Evolutionary conservation across 2,888 invertebrate genomes (phyloP), one percentile per base, ranked within the genome.

Genomic region (Tachystola acroxantha): DNA sequence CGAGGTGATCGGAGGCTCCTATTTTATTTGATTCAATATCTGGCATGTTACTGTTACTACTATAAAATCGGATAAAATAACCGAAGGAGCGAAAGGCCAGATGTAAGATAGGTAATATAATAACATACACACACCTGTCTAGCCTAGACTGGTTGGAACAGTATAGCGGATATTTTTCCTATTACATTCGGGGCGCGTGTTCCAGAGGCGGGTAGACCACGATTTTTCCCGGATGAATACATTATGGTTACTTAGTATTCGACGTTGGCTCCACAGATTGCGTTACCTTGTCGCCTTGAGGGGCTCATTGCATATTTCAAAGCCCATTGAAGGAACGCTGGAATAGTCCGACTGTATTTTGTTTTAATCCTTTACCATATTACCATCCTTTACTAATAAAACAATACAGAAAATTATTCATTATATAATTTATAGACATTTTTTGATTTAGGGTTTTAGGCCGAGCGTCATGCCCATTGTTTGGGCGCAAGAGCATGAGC

Each of bases 241-340:
- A 73, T 76, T 73, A 78, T 24, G 38, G 32, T 36, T 47, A 51
- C 46, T 84, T 78, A 70, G 65, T 84, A 82, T 84, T 78, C 82
- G 46, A 35, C 29, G 45, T 49, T 39, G 48, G 52, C 39, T 22
- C 40, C 51, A 47, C 51, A 66, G 74, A 81, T 81, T 74, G 76
- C 74, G 66, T 75, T 79, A 71, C 76, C 81, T 77, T 77, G 80
- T 82, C 70, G 72, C 63, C 57, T 69, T 46, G 58, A 59, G 64
- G 57, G 56, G 57, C 58, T 57, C 56, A 57, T 57, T 72, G 80
- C 71, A 80, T 76, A 69, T 64, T 74, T 73, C 72, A 72, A 43
- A 48, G 44, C 45, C 47, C 11, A 2, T n/a, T 10, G 27, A 27
- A 12, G 27, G 27, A 6, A n/a, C 11, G 2, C 11, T 3, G 24